Conservation (phyloP, 2,797 vertebrate genomes). For the Holocentrus rufus region DNA sequence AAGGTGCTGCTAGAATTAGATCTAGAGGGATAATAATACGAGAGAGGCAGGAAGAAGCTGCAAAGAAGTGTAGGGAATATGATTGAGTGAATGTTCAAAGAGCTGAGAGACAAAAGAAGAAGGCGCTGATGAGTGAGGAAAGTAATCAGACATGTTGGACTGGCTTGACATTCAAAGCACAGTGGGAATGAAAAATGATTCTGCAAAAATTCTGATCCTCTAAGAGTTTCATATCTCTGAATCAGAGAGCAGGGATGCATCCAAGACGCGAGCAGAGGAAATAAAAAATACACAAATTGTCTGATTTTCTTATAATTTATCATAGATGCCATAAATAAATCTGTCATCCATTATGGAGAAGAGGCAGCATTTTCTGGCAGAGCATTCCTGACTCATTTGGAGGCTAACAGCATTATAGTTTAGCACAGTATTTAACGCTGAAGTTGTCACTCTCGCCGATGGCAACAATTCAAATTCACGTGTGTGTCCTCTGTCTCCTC, state of each 20-base stretch:
- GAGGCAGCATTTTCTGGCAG: background rate
- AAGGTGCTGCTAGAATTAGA: background rate
- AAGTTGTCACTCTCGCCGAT: no score
- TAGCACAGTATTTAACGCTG: no score
- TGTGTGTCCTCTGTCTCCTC: slow-evolving; percentile 28
- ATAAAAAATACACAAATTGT: background rate
- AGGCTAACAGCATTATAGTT: no score
- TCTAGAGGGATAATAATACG: slow-evolving; percentile 2
- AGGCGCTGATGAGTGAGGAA: background rate
- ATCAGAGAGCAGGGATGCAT: slow-evolving; percentile 13
- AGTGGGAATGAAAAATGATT: slow-evolving; percentile 22
- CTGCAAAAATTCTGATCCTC: slow-evolving; percentile 40
- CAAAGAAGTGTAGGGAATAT: slow-evolving; percentile 15
- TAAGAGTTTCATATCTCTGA: slow-evolving; percentile 33
- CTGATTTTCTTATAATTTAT: slow-evolving; percentile 5
- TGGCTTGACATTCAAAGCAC: slow-evolving; percentile 28
- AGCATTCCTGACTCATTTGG: background rate
- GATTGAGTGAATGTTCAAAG: slow-evolving; percentile 8
- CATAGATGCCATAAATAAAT: background rate
- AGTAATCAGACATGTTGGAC: slow-evolving; percentile 7
- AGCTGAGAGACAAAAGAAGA: slow-evolving; percentile 12
- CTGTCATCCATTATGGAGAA: background rate
- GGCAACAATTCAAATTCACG: no score
- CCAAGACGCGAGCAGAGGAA: background rate
- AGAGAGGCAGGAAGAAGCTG: slow-evolving; percentile 7